Conservation (phyloP, 2,888 invertebrate genomes). For the Alitta virens region DNA sequence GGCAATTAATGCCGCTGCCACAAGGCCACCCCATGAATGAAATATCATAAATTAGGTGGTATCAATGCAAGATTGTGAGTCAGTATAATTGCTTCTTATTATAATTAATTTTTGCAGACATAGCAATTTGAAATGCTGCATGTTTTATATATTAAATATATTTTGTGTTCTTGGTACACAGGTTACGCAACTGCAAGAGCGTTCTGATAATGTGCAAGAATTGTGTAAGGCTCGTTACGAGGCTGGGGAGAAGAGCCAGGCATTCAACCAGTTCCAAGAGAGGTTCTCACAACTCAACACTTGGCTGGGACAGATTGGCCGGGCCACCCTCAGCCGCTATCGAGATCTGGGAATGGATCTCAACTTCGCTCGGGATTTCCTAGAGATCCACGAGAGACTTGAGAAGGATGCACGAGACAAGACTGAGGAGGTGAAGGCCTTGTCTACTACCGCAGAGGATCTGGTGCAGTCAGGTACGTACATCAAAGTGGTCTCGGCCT, state of each 20-base stretch:
- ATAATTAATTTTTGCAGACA: no score
- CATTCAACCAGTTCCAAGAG: conserved; percentile 69
- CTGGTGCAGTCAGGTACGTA: conserved; percentile 48
- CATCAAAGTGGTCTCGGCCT: conserved; percentile 25
- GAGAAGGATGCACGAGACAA: conserved; percentile 66
- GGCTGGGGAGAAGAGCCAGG: conserved; percentile 68
- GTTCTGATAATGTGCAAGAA: conserved; percentile 60
- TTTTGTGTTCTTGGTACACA: no score
- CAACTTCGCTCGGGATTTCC: conserved; percentile 67
- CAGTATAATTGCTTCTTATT: no score
- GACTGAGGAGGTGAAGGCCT: conserved; percentile 64
- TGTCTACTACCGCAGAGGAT: conserved; percentile 66
- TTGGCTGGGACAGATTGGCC: conserved; percentile 75
- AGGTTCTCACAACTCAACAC: conserved; percentile 65
- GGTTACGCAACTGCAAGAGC: conserved; percentile 73
- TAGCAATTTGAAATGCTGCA: no score
- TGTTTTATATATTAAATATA: no score
- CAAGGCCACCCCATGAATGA: no score
- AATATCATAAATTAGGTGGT: no score
- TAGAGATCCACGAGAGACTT: conserved; percentile 71
- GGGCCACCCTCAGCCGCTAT: conserved; percentile 71
- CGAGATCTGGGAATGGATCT: conserved; percentile 68
- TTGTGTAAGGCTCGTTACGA: conserved; percentile 53
- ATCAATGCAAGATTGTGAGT: no score
- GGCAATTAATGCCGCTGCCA: no score